Base-by-base conservation (phyloP, 2,113 vertebrate species). In the Fulica atra region DNA sequence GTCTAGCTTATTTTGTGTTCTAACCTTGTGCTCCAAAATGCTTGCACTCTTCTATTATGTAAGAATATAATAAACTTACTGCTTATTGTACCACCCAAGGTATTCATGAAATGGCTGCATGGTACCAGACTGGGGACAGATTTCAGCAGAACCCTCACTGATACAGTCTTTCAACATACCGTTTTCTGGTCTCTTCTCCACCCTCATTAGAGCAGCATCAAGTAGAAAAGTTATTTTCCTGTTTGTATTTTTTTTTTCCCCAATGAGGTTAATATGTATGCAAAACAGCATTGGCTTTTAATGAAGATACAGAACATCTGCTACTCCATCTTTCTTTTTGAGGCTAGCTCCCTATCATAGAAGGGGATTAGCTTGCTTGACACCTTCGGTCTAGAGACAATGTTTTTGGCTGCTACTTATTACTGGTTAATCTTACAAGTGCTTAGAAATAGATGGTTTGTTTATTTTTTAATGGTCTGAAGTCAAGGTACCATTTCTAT, bases 1-100 rank as follows among this genome's bases (percentile, higher is more conserved):
- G 19, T 95, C 94, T 89, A 82, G 40, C 31, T 95, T 76, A 85
- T 85, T 95, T 89, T 92, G 61, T 87, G 85, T 95, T 92, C 65
- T 89, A 89, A 85, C 69, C 38, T 86, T 89, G 73, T 76, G 69
- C 53, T 87, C 77, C 69, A 82, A 92, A 93, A 94, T 81, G 44
- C 31, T 87, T 72, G 21, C 29, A 20, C 53, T 95, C 66, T 15
- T 87, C 23, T 92, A 72, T 79, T 24, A 10, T 63, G 15, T 56
- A 74, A 78, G 73, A 79, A 93, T 92, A 93, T 79, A 84, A 84
- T 92, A 93, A 93, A 81, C 38, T 68, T 73, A 25, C 29, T 81
- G 69, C 28, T 33, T 81, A 16, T 83, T 81, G 7, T 81, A 79
- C 42, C 69, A 65, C 25, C 40, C 28, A 63, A 73, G 46, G 26